Evolutionary conservation across 2,113 vertebrate species (phyloP), one percentile per base, ranked within the genome.

Genomic region (Campylorhamphus procurvoides): DNA sequence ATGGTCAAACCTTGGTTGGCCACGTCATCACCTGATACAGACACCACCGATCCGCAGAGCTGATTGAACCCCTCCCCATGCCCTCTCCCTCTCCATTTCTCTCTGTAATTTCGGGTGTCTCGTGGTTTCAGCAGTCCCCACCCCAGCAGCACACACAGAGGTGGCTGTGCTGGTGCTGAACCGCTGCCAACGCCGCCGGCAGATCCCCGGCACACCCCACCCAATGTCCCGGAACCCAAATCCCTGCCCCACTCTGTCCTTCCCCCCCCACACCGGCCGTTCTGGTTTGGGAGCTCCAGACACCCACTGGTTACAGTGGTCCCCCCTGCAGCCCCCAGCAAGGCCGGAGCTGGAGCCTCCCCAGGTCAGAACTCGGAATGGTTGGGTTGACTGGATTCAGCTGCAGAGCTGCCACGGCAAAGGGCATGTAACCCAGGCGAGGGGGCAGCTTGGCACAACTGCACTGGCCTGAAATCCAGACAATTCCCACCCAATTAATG

Each of bases 311-410:
- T 58, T 68, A 11, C 3, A 2, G 59, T 9, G 81, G 35, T 69
- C 10, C 2, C 9, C 81, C 15, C 67, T 47, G 4, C 29, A 24
- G 79, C 40, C 9, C 33, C 23, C 7, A 15, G 5, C 35, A 1
- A 28, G 49, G 25, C 40, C 27, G 1, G 28, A 81, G 47, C 42
- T 1, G 13, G 28, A 68, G 63, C 85, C 6, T 3, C 3, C 63
- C 33, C 4, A 0, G 3, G 10, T 22, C 46, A 20, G n/a, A 22
- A 55, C 73, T 11, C 40, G 31, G 1, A 24, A 62, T 1, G 7
- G 7, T 9, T 1, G 6, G 83, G 14, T 46, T 9, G 72, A 31
- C 49, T 27, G 19, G n/a, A 69, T 7, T 12, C 1, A 7, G 67
- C 5, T 7, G 53, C 1, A 0, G 56, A 56, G 40, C 28, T 1